Percentiles rank a stretch among this genome's conserved stretches.
phyloP scores from a whole-genome alignment of 2,113 vertebrate species.

The Clarias macrocephalus region DNA sequence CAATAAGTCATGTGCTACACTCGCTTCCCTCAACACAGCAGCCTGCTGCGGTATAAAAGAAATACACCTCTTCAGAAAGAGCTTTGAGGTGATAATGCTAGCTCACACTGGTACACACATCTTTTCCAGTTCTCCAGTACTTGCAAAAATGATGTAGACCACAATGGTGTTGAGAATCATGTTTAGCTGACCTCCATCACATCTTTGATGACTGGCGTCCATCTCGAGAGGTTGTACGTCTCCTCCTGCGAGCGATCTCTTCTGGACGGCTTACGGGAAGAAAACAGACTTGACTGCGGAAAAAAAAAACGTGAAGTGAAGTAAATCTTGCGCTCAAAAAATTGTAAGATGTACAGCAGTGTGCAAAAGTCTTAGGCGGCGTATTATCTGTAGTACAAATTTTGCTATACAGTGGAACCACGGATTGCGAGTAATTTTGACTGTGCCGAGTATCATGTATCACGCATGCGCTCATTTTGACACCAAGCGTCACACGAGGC shows the following conservation, averaged over 20 bases:
- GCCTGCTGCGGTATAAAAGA: background rate
- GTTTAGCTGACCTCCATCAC: conserved; percentile 85
- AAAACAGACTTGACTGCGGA: conserved; percentile 61
- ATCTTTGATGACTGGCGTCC: conserved; percentile 93
- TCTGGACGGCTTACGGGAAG: conserved; percentile 74
- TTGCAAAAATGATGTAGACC: background rate
- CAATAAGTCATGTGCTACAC: background rate
- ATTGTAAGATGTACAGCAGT: too few species aligned
- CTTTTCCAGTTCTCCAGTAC: background rate
- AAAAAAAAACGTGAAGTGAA: background rate
- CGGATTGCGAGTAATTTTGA: too few species aligned
- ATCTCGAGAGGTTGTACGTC: conserved; percentile 91
- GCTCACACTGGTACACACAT: too few species aligned
- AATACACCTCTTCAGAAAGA: background rate
- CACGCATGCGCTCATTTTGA: too few species aligned
- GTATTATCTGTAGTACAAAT: too few species aligned
- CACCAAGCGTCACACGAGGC: too few species aligned
- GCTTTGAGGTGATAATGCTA: background rate
- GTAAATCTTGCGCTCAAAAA: background rate
- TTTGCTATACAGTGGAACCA: too few species aligned
- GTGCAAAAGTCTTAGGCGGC: too few species aligned
- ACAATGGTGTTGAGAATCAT: background rate
- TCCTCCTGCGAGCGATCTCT: conserved; percentile 84
- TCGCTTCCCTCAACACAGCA: background rate
- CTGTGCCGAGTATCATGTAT: too few species aligned